Conservation (phyloP, 2,797 vertebrate genomes). For the Paratrypauchen microcephalus region DNA sequence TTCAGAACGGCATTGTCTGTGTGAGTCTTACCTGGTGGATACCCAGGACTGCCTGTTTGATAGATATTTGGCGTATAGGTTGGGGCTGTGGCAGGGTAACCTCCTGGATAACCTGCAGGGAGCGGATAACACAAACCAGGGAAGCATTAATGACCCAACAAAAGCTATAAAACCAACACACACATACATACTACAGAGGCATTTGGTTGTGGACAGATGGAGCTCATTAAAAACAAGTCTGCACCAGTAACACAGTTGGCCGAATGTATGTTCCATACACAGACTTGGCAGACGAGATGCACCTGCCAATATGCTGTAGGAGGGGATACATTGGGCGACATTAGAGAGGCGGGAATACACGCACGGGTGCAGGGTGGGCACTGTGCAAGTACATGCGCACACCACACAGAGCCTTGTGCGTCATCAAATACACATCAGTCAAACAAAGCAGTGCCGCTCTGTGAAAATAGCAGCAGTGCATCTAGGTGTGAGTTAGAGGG, state of each 20-base stretch:
- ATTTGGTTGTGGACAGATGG: conserved; percentile 71
- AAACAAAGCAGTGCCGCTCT: conserved; percentile 37
- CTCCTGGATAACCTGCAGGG: conserved; percentile 89
- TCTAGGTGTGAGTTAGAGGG: conserved; percentile 20
- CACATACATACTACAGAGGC: conserved; percentile 16
- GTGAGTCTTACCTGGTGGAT: conserved; percentile 88
- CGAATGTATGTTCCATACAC: conserved; percentile 57
- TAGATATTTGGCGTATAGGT: conserved; percentile 97
- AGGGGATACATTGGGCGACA: conserved; percentile 53
- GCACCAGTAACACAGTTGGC: conserved; percentile 65
- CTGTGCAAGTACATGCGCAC: not conserved
- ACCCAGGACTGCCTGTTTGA: conserved; percentile 93
- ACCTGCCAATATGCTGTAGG: conserved; percentile 61
- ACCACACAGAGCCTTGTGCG: conserved; percentile 5
- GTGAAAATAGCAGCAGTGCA: conserved; percentile 19
- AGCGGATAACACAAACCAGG: conserved; percentile 29
- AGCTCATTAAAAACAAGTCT: conserved; percentile 70
- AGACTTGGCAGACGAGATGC: conserved; percentile 49
- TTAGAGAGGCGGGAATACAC: conserved; percentile 32
- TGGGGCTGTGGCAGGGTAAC: conserved; percentile 90
- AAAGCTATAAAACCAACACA: not conserved
- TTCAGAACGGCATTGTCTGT: not conserved
- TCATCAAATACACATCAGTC: conserved; percentile 42
- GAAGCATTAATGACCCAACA: conserved; percentile 20
- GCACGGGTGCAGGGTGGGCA: not conserved